Conservation (phyloP, 2,888 invertebrate species). For the Eudasyphora cyanicolor region DNA sequence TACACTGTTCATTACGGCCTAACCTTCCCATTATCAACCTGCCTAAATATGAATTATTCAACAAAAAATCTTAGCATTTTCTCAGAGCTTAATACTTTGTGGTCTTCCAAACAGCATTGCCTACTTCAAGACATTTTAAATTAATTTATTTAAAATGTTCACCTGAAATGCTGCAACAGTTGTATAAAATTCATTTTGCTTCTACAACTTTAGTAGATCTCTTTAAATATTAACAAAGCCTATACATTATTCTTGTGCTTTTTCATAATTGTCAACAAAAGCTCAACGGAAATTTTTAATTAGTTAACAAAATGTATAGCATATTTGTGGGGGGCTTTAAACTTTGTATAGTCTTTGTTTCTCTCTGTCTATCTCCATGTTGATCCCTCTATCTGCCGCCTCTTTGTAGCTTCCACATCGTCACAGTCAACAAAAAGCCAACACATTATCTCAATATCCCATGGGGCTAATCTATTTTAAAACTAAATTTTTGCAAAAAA, state of each 20-base stretch:
- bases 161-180: too few species aligned
- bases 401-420: neutral
- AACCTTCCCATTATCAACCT: too few species aligned
- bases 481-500: conserved; percentile 53
- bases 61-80: too few species aligned
- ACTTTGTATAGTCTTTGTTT: neutral
- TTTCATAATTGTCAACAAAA: neutral
- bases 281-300: neutral
- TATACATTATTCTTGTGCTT: neutral
- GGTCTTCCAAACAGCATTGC: too few species aligned
- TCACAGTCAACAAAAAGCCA: conserved; percentile 24
- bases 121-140: neutral
- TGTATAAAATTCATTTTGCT: too few species aligned
- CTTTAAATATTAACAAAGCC: neutral
- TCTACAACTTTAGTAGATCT: neutral
- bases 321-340: neutral
- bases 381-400: too few species aligned
- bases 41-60: too few species aligned
- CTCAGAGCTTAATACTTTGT: too few species aligned
- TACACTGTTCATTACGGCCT: too few species aligned
- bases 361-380: neutral
- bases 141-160: neutral
- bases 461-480: conserved; percentile 61
- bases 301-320: conserved; percentile 10
- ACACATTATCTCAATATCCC: conserved; percentile 63